These are phyloP conservation scores for Mus spretus DNA, from an alignment of 2,797 vertebrate genomes.

Conservation along the genomic window DNA sequence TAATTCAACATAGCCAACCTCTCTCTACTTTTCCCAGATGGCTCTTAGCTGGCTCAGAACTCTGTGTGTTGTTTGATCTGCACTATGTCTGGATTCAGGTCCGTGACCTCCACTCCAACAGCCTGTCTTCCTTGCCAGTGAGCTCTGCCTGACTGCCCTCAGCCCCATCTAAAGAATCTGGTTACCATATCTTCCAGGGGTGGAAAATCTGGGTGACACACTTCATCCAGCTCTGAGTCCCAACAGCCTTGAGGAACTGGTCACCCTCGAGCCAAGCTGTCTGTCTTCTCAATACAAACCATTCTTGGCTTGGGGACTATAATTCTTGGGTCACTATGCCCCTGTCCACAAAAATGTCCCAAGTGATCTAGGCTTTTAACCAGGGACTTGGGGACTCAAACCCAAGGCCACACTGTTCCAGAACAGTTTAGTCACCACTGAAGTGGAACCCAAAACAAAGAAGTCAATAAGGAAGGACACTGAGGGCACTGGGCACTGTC, in stretches of 20 bases:
- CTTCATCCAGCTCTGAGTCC: neutral
- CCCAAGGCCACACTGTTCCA: neutral
- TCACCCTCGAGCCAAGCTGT: conserved; percentile 46
- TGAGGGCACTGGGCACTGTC: neutral
- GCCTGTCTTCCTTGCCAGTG: neutral
- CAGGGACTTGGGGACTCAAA: neutral
- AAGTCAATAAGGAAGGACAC: neutral
- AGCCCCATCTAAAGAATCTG: neutral
- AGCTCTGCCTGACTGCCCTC: conserved; percentile 25
- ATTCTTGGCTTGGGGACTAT: conserved; percentile 63
- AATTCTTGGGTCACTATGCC: conserved; percentile 68
- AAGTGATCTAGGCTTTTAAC: neutral
- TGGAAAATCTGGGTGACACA: conserved; percentile 30
- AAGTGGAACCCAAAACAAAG: neutral
- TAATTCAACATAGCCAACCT: neutral
- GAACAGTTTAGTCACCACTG: neutral
- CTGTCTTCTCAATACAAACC: conserved; percentile 63
- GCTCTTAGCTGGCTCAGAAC: neutral
- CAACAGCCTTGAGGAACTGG: conserved; percentile 9
- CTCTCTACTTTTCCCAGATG: neutral
- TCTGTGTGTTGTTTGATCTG: neutral
- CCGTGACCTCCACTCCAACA: neutral
- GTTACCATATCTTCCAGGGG: conserved; percentile 1
- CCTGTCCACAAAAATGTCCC: conserved; percentile 50
- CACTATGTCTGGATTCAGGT: neutral